Evolutionary conservation across 2,888 invertebrate species (phyloP), one percentile per base, ranked within the genome.

Genomic region (Phengaris arion): DNA sequence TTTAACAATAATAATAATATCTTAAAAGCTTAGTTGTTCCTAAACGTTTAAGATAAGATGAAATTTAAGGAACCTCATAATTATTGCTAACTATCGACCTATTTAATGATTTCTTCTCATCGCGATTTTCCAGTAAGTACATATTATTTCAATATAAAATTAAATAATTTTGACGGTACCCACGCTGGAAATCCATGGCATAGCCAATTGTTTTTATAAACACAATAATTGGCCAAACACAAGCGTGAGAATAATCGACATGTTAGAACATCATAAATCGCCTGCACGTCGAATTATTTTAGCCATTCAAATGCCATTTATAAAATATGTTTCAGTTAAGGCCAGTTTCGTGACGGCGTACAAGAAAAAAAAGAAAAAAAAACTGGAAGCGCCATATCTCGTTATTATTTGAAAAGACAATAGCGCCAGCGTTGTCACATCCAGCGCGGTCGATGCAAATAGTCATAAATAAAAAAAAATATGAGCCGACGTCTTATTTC

Each of bases 391-490:
- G 90, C 90, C 90, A 91, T 90, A 87, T 90, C 90, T 91, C 89
- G 91, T 91, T 91, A 91, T 92, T 91, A 91, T 92, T 91, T 90
- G 84, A 86, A 89, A 87, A 90, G 85, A 92, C 92, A 92, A 92
- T 92, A 91, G 92, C 90, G 92, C 87, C 89, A 89, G 84, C 80
- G 83, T 87, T 92, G 92, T 91, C 92, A 91, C 86, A 87, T 89
- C 85, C 90, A 85, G 89, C 91, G 92, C 91, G 92, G 87, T 81
- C 87, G 91, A 92, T 92, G 92, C 92, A 92, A 91, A 92, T 92
- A 91, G 90, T 91, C 92, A 92, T 92, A 92, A 93, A 93, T 93
- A 92, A 92, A 92, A 92, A 91, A 92, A 92, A 92, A 91, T 89
- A 91, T 92, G 91, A 92, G 85, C 81, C 82, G 90, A 93, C 85